Percentiles rank a stretch among this genome's conserved stretches.
phyloP scores from a whole-genome alignment of 92 coral and sea anemone species.

The Plumapathes pennacea region DNA sequence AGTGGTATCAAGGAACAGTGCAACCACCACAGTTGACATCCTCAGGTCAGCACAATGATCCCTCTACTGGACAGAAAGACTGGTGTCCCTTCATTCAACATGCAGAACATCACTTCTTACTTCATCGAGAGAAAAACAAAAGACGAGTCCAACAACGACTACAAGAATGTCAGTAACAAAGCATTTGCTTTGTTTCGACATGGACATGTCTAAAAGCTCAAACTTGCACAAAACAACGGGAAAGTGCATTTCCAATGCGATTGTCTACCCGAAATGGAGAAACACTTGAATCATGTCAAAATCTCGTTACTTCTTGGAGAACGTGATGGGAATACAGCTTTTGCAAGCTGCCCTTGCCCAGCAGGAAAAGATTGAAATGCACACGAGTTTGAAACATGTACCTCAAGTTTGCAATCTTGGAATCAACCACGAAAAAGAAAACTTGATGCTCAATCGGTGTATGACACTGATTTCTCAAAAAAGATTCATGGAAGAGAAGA shows the following conservation, averaged over 20 bases:
- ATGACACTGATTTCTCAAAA: conserved; percentile 53
- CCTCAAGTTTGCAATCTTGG: conserved; percentile 52
- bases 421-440: conserved; percentile 55
- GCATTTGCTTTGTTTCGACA: conserved; percentile 60
- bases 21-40: conserved; percentile 35
- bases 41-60: conserved; percentile 48
- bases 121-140: conserved; percentile 57
- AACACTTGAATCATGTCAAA: conserved; percentile 32
- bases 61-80: conserved; percentile 28
- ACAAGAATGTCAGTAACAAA: conserved; percentile 53
- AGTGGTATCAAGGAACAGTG: conserved; percentile 3
- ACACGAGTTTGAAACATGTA: conserved; percentile 48
- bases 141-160: conserved; percentile 66
- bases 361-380: conserved; percentile 56
- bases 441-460: conserved; percentile 47
- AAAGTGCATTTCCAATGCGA: conserved; percentile 50
- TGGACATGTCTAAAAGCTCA: conserved; percentile 60
- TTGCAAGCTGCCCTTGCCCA: conserved; percentile 65
- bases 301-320: conserved; percentile 45
- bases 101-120: conserved; percentile 50
- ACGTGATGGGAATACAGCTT: conserved; percentile 57
- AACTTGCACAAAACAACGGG: conserved; percentile 35
- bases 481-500: conserved; percentile 48
- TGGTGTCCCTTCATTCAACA: conserved; percentile 49
- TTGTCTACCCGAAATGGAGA: conserved; percentile 61